Conservation (phyloP, 2,797 vertebrate species). For the Limnodromus scolopaceus region DNA sequence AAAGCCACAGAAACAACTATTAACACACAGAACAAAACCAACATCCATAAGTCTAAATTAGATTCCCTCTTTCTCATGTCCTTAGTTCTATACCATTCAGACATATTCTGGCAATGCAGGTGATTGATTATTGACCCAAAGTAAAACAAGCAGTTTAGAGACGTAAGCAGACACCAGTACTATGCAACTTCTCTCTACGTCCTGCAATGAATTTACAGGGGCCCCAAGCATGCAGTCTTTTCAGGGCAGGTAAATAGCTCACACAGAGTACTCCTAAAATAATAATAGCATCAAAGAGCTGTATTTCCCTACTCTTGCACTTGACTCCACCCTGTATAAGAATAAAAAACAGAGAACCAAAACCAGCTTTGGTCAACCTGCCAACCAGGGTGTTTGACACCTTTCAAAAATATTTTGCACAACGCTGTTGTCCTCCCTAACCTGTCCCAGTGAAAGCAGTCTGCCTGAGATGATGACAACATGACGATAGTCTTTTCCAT, state of each 20-base stretch:
- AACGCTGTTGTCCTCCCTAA: not conserved
- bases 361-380: not conserved
- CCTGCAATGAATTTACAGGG: not conserved
- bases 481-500: not conserved
- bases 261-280: not conserved
- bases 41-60: rapidly evolving
- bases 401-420: not conserved
- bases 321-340: not conserved
- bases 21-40: not conserved
- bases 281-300: not conserved
- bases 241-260: not conserved
- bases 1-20: not conserved
- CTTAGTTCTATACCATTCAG: not conserved
- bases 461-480: not conserved
- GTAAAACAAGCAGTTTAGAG: not conserved
- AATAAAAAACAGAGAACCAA: not conserved
- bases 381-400: not conserved
- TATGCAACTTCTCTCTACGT: not conserved
- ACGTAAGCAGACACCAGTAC: not conserved
- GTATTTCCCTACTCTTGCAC: not conserved
- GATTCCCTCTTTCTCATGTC: not conserved
- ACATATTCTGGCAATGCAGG: not conserved
- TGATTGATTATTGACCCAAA: not conserved
- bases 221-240: not conserved
- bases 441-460: not conserved